Conservation (phyloP, 2,797 vertebrate species). For the Siniperca scherzeri region DNA sequence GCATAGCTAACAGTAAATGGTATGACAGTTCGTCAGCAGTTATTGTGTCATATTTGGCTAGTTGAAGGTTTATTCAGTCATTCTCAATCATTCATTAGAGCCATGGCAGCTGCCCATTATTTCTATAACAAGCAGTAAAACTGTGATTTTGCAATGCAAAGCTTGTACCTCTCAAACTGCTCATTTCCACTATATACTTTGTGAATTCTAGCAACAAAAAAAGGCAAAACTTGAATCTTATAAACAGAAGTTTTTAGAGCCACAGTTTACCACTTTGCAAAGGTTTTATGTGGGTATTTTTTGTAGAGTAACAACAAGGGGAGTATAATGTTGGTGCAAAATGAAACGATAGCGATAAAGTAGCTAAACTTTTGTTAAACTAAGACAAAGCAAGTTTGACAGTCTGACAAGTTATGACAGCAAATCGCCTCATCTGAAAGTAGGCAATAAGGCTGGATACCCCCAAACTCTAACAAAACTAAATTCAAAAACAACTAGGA, state of each 20-base stretch:
- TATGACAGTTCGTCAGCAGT: conserved; percentile 61
- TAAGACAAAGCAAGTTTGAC: background rate
- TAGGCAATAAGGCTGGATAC: background rate
- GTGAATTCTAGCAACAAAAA: background rate
- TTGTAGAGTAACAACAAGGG: conserved; percentile 26
- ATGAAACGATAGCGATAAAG: conserved; percentile 18
- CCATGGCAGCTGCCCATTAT: conserved; percentile 28
- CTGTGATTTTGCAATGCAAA: background rate
- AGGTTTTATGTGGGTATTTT: conserved; percentile 48
- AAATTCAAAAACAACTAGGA: background rate
- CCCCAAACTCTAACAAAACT: no score
- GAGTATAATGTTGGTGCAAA: conserved; percentile 11
- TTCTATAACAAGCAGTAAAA: conserved; percentile 20
- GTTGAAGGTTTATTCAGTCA: conserved; percentile 52
- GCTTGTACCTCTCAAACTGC: conserved; percentile 4
- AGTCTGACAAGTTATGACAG: background rate
- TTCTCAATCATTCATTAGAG: conserved; percentile 35
- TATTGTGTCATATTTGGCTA: conserved; percentile 53
- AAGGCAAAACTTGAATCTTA: background rate
- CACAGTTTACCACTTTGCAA: background rate
- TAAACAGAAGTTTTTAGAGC: background rate
- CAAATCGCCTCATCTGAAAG: background rate
- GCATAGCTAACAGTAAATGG: conserved; percentile 63
- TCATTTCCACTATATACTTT: background rate
- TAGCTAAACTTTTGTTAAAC: conserved; percentile 15